Conservation (phyloP, 2,888 invertebrate genomes). For the Dyspetes luteomarginatus region DNA sequence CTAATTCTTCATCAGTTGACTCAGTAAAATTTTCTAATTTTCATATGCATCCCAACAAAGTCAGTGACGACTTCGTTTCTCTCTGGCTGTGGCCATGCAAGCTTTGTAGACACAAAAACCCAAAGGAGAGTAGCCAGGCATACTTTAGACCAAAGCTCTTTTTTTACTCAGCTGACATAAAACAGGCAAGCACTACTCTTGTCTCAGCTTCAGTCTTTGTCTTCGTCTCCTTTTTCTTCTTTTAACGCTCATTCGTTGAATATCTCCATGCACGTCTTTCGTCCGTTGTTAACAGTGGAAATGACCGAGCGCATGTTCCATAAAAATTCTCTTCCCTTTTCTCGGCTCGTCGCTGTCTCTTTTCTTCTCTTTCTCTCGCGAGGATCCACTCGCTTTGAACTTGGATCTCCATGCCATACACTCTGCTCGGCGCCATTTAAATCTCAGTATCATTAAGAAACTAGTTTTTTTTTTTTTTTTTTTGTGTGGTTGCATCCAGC, state of each 20-base stretch:
- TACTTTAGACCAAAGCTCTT: conserved; percentile 36
- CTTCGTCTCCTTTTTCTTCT: conserved; percentile 19
- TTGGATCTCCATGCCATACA: conserved; percentile 50
- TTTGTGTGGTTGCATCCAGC: conserved; percentile 18
- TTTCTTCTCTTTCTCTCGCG: conserved; percentile 39
- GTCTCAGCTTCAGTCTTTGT: conserved; percentile 4
- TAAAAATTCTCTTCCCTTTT: conserved; percentile 42
- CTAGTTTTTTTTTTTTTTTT: conserved; percentile 42
- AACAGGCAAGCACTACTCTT: conserved; percentile 21
- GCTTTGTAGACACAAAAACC: neutral
- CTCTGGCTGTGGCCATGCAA: neutral
- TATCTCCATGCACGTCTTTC: conserved; percentile 31
- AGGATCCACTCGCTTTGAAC: conserved; percentile 60
- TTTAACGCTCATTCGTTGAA: conserved; percentile 4
- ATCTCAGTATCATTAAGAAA: conserved; percentile 70
- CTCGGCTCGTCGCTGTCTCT: conserved; percentile 43
- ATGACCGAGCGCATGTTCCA: conserved; percentile 47
- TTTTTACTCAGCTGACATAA: conserved; percentile 27
- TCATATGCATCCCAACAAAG: neutral
- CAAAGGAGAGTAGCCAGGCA: conserved; percentile 4
- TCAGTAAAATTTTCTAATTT: neutral
- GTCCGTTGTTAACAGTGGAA: conserved; percentile 30
- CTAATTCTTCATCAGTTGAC: too few species aligned
- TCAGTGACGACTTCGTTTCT: neutral
- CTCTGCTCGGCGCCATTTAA: conserved; percentile 68